Evolutionary conservation across 2,888 invertebrate species (phyloP).

Genomic region (Homarus gammarus): DNA sequence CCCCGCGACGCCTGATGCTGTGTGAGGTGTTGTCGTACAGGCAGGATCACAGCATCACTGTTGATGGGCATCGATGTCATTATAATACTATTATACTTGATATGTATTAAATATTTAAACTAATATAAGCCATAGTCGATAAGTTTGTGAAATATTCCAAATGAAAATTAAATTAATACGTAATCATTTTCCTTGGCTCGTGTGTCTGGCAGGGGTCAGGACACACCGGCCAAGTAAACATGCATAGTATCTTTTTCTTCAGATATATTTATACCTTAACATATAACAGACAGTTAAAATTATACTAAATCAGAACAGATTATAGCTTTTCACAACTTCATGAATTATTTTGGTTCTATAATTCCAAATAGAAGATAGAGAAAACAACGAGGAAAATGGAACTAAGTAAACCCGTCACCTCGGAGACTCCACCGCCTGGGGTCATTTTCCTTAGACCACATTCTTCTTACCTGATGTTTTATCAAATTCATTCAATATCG

Average conservation of each 20-base stretch:
- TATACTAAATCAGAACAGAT: not conserved
- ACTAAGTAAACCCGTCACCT: slow-evolving; percentile 38
- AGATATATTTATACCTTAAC: slow-evolving; percentile 14
- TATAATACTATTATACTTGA: not conserved
- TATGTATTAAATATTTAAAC: not conserved
- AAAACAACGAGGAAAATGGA: not conserved
- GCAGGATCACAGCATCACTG: slow-evolving; percentile 7
- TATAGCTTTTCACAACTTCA: not conserved
- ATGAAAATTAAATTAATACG: not conserved
- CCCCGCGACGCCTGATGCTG: slow-evolving; percentile 46
- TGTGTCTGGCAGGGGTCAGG: slow-evolving; percentile 21
- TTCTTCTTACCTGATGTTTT: slow-evolving; percentile 27
- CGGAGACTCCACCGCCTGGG: slow-evolving; percentile 11
- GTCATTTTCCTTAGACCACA: slow-evolving; percentile 16
- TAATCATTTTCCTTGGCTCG: not conserved
- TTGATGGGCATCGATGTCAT: not conserved
- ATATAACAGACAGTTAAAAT: not conserved
- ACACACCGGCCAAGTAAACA: not conserved
- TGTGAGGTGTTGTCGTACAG: slow-evolving; percentile 16
- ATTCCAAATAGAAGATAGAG: not conserved
- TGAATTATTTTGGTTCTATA: not conserved
- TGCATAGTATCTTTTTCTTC: slow-evolving; percentile 7
- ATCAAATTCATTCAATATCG: not conserved
- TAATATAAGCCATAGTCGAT: too few relatives aligned
- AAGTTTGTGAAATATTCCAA: not conserved